A percentile compares a stretch with the other conserved stretches of the same genome.
Conservation (phyloP, 2,888 invertebrate species). For the Ellobium chinense region DNA sequence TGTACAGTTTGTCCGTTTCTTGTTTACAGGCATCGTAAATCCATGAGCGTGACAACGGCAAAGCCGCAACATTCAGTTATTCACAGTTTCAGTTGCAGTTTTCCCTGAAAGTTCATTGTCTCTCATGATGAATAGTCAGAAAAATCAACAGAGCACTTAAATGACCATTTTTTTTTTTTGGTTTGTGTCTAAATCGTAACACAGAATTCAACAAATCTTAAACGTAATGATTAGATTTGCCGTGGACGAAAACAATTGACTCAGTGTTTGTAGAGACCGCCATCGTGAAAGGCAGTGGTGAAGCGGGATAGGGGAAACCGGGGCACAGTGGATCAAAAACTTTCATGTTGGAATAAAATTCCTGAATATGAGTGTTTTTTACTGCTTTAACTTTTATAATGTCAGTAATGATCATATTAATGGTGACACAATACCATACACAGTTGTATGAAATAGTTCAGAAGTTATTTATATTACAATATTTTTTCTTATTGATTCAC, state of each 20-base stretch:
- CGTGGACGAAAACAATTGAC: background rate
- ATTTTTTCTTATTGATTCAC: conserved; percentile 3
- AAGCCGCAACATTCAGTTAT: background rate
- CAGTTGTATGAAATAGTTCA: background rate
- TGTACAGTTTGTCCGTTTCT: background rate
- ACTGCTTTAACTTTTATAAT: background rate
- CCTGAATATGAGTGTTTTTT: background rate
- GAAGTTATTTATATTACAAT: background rate
- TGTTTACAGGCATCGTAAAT: background rate
- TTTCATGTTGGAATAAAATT: background rate
- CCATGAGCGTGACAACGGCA: background rate
- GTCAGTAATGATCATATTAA: background rate
- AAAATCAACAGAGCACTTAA: background rate
- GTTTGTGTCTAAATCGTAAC: background rate
- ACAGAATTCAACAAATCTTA: background rate
- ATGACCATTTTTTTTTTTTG: no score
- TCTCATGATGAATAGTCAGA: background rate
- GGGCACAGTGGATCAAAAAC: conserved; percentile 7
- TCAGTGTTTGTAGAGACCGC: background rate
- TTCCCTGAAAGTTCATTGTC: background rate
- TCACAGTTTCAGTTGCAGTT: background rate
- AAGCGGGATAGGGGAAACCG: background rate
- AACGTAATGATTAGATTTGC: background rate
- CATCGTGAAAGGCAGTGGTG: background rate
- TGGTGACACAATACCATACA: background rate